Evolutionary conservation across 1,140 invertebrate genomes (phyloP), one percentile per base, ranked within the genome.

Genomic region (Neodiprion virginianus): DNA sequence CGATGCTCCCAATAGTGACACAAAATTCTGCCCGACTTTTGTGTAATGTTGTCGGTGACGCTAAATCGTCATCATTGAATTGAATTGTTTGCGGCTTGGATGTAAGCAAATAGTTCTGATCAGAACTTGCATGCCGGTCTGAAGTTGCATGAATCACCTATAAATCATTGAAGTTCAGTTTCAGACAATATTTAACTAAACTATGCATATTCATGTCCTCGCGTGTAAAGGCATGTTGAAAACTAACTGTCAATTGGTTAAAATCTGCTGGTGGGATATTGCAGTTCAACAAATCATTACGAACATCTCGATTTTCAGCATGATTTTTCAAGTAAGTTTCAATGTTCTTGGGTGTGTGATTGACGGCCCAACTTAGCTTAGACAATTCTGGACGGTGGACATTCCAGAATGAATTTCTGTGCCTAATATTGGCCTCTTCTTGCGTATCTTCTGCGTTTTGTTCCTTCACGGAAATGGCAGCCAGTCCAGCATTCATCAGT

Each of bases 1-100:
- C 53, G 11, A 61, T 14, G 53, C n/a, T 14, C 21, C 67, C 67
- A 10, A 69, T 69, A 69, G 67, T 69, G 11, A 69, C 67, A 23
- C 67, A 69, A 23, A 69, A 69, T 47, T 69, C 67, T 12, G 67
- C 67, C 21, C 67, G 67, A 47, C 67, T 23, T 47, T 69, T 69
- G 5, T 69, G 67, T 47, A 69, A 14, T 12, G 17, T 69, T 69
- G 67, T 69, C 7, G 11, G 17, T 12, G 17, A 21, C 17, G 17
- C 14, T 47, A 69, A 10, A 69, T 69, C 67, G 11, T 69, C 40
- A 23, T 69, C 67, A 23, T 21, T 69, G 11, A 69, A 69, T 47
- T 69, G 67, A 11, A 21, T 69, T 12, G 67, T 69, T 47, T 21
- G 11, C 21, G 67, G 67, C 40, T 69, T 47, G 10, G 67, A 14